Evolutionary conservation across 2,797 vertebrate genomes (phyloP).

Genomic region (Hoplostethus mediterraneus): DNA sequence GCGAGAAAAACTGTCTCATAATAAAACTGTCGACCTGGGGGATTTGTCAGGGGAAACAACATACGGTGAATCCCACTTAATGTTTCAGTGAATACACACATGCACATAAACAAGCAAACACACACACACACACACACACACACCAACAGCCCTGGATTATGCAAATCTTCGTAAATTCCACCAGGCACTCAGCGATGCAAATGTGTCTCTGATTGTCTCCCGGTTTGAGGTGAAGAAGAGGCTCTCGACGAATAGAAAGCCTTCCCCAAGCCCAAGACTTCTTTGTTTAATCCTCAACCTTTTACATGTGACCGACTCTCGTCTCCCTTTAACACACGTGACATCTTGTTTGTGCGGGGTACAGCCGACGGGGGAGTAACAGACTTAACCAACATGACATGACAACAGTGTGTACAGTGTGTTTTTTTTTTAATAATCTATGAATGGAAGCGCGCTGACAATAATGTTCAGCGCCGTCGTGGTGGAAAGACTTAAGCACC

Average conservation of each 20-base stretch:
- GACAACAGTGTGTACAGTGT: conserved; percentile 14
- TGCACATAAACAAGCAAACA: conserved; percentile 15
- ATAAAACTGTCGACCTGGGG: conserved; percentile 60
- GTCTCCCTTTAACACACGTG: conserved; percentile 10
- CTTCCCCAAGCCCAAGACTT: neutral
- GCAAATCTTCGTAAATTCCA: conserved; percentile 63
- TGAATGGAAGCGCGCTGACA: conserved; percentile 48
- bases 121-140: conserved; percentile 5
- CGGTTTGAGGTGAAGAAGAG: conserved; percentile 52
- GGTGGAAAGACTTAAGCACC: conserved; percentile 25
- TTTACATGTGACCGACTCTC: conserved; percentile 4
- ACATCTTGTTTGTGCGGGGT: conserved; percentile 1
- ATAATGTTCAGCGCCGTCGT: too few species aligned
- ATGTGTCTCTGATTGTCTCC: conserved; percentile 51
- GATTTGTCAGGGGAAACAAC: conserved; percentile 66
- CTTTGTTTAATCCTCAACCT: conserved; percentile 20
- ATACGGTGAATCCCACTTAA: conserved; percentile 49
- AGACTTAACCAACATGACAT: conserved; percentile 22
- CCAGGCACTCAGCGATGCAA: conserved; percentile 63
- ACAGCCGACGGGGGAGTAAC: neutral
- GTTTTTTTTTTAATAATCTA: conserved; percentile 40
- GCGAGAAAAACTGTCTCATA: conserved; percentile 34
- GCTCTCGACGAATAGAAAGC: conserved; percentile 46
- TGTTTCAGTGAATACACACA: conserved; percentile 28
- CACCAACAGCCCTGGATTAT: conserved; percentile 55